Evolutionary conservation across 2,888 invertebrate genomes (phyloP).

Genomic region (Perithous albicinctus): DNA sequence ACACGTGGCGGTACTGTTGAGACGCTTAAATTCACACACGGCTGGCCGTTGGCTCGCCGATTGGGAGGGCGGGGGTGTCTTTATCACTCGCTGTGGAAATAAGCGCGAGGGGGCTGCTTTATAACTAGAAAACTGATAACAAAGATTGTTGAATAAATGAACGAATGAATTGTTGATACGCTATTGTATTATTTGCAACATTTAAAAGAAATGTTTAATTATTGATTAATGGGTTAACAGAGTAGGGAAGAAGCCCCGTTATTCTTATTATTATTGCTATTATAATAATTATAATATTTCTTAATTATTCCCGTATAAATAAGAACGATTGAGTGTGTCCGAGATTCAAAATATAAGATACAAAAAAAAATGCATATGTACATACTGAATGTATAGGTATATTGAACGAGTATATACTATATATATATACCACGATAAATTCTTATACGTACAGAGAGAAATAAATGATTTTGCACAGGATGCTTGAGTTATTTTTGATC

Average conservation of each 20-base stretch:
- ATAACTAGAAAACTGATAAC: not conserved
- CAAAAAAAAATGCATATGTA: conserved; percentile 51
- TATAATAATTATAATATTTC: conserved; percentile 32
- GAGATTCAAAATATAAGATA: conserved; percentile 61
- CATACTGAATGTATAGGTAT: conserved; percentile 64
- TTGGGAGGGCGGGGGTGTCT: too few species aligned
- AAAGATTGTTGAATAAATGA: conserved; percentile 47
- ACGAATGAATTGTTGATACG: conserved; percentile 57
- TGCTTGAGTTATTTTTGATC: not conserved
- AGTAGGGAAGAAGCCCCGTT: conserved; percentile 16
- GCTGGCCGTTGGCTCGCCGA: conserved; percentile 56
- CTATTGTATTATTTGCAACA: conserved; percentile 64
- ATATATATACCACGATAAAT: conserved; percentile 77
- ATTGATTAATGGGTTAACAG: conserved; percentile 54
- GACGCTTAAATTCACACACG: conserved; percentile 32
- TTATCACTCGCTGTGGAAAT: not conserved
- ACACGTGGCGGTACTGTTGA: not conserved
- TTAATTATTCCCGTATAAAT: conserved; percentile 23
- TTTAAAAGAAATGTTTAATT: conserved; percentile 45
- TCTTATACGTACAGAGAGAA: conserved; percentile 77
- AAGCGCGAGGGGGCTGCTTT: conserved; percentile 13
- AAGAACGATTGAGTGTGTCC: conserved; percentile 47
- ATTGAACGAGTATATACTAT: conserved; percentile 63
- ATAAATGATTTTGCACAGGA: conserved; percentile 72
- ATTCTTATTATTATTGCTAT: conserved; percentile 44